Evolutionary conservation across 2,888 invertebrate genomes (phyloP).

Genomic region (Sisyra terminalis): DNA sequence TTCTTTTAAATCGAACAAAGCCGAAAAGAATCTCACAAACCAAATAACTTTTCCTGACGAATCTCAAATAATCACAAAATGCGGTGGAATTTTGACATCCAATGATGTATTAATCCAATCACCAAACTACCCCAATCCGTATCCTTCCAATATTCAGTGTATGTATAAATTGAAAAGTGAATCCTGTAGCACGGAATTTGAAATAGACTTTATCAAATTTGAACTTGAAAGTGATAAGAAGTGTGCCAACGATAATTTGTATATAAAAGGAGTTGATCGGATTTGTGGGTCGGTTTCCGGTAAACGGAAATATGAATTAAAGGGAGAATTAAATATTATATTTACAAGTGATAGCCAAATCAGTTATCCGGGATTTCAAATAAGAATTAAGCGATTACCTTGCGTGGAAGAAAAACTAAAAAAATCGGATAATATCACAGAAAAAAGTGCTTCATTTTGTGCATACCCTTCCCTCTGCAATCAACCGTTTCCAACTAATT

Average conservation of each 20-base stretch:
- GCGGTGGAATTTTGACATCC: conserved; percentile 26
- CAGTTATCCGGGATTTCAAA: no score
- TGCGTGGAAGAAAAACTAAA: no score
- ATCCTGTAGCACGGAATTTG: conserved; percentile 31
- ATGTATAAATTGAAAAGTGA: conserved; percentile 31
- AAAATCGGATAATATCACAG: no score
- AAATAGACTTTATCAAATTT: conserved; percentile 38
- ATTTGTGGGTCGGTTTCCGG: conserved; percentile 34
- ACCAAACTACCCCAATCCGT: conserved; percentile 33
- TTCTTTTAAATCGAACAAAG: no score
- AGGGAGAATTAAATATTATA: conserved; percentile 14
- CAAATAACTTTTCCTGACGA: no score
- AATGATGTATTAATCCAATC: conserved; percentile 31
- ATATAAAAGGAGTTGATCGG: conserved; percentile 28
- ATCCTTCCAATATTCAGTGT: conserved; percentile 28
- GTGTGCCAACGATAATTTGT: conserved; percentile 33
- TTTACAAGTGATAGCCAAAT: no score
- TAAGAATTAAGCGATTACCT: no score
- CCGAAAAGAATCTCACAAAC: no score
- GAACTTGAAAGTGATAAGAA: conserved; percentile 28
- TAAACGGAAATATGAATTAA: conserved; percentile 26
- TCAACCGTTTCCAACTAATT: no score
- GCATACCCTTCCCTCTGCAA: no score
- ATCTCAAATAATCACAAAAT: no score
- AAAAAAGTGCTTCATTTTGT: no score